Percentiles rank a stretch among this genome's conserved stretches.
These are phyloP conservation scores for Forbesichthys agassizii DNA, from an alignment of 2,113 vertebrate species.

Conservation along the genomic window DNA sequence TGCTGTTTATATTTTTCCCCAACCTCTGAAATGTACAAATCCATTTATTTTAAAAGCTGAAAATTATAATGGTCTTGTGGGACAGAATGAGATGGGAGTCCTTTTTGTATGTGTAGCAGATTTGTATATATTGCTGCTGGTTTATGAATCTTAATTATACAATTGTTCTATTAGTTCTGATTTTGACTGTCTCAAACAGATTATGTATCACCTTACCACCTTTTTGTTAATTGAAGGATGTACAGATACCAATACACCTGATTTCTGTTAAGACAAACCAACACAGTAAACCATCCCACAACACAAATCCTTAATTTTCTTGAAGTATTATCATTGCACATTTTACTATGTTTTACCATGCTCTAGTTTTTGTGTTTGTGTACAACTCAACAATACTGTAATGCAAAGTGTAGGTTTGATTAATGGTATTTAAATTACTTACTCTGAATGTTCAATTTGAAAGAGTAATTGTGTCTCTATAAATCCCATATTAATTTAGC, in stretches of 20 bases:
- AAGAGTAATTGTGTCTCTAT: slow-evolving; percentile 12
- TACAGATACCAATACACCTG: not conserved
- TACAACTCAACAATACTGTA: slow-evolving; percentile 25
- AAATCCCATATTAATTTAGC: slow-evolving; percentile 7
- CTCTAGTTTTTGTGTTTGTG: slow-evolving; percentile 33
- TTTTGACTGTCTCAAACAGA: not conserved
- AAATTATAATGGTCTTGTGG: not conserved
- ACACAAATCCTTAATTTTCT: not conserved
- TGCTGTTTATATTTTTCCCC: slow-evolving; percentile 23
- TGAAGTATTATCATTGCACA: slow-evolving; percentile 49
- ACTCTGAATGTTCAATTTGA: slow-evolving; percentile 13
- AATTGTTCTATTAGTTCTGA: not conserved
- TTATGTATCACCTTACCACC: slow-evolving; percentile 5
- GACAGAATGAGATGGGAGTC: slow-evolving; percentile 15
- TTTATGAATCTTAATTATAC: slow-evolving; percentile 29
- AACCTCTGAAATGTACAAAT: slow-evolving; percentile 51
- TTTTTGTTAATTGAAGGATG: slow-evolving; percentile 38
- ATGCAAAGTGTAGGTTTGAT: slow-evolving; percentile 6
- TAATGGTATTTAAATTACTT: not conserved
- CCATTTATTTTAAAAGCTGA: slow-evolving; percentile 35
- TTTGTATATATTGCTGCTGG: slow-evolving; percentile 49
- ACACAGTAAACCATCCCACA: not conserved
- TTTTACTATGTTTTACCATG: slow-evolving; percentile 22
- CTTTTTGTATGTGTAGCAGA: slow-evolving; percentile 34
- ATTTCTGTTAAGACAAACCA: not conserved